Percentiles rank a stretch among this genome's conserved stretches.
These are phyloP conservation scores for Xenentodon cancila DNA, from an alignment of 2,797 vertebrate species.

Conservation along the genomic window DNA sequence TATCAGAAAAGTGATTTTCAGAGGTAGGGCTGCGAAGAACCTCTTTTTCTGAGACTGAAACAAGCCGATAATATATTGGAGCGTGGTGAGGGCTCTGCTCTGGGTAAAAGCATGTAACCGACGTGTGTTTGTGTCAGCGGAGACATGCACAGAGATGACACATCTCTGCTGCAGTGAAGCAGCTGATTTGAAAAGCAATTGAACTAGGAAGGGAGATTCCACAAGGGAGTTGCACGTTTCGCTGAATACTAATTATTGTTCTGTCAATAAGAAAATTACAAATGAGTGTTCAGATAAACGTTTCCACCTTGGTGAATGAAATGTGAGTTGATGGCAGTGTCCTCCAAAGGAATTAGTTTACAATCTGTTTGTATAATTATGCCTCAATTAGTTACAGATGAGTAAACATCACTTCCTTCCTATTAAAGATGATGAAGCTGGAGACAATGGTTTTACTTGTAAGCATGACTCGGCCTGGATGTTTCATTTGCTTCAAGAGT, in stretches of 20 bases:
- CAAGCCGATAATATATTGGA: neutral
- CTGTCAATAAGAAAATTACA: conserved; percentile 44
- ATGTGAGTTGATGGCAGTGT: neutral
- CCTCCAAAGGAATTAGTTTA: conserved; percentile 37
- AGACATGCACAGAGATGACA: conserved; percentile 31
- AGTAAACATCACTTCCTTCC: conserved; percentile 25
- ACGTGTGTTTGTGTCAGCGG: conserved; percentile 2
- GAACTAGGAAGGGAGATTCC: conserved; percentile 60
- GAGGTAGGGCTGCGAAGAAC: too few relatives aligned
- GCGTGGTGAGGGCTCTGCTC: neutral
- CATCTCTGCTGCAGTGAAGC: conserved; percentile 51
- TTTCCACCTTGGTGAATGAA: conserved; percentile 25
- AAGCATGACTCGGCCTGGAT: conserved; percentile 7
- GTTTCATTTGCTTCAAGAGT: conserved; percentile 57
- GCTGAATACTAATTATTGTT: conserved; percentile 40
- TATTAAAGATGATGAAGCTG: conserved; percentile 9
- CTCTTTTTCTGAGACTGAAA: neutral
- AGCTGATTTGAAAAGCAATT: conserved; percentile 81
- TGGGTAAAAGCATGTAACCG: neutral
- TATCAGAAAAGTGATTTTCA: neutral
- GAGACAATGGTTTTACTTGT: conserved; percentile 16
- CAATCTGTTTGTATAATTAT: neutral
- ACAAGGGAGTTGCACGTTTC: conserved; percentile 58
- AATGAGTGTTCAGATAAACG: conserved; percentile 24
- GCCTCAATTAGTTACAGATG: conserved; percentile 12